Evolutionary conservation across 2,888 invertebrate species (phyloP).

Genomic region (Acanthacorydalis orientalis): DNA sequence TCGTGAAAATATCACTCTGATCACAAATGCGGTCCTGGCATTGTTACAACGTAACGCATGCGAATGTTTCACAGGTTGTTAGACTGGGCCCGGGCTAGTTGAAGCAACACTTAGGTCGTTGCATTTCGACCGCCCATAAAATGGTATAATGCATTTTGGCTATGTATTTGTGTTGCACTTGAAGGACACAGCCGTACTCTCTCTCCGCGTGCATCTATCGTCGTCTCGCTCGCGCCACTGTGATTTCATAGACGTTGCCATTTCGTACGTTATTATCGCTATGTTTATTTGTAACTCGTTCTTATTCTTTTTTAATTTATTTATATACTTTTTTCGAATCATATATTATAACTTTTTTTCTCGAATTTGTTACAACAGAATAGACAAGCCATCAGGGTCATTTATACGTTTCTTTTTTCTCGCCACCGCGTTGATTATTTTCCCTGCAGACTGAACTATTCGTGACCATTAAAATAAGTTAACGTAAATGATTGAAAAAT

Average conservation of each 20-base stretch:
- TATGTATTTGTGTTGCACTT: neutral
- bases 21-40: neutral
- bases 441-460: no score
- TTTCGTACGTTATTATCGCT: no score
- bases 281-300: neutral
- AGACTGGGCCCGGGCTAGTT: slow-evolving; percentile 4
- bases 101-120: neutral
- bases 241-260: neutral
- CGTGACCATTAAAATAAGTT: no score
- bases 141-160: neutral
- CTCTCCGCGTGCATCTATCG: neutral
- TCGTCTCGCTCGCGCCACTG: neutral
- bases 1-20: no score
- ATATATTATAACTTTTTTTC: no score
- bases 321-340: no score
- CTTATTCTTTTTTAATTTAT: no score
- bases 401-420: no score
- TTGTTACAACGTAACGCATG: neutral
- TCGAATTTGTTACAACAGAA: no score
- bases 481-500: no score
- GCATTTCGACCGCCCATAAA: neutral
- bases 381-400: no score
- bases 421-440: no score
- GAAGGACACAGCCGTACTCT: neutral
- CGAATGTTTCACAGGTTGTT: slow-evolving; percentile 2